A percentile compares a stretch with the other conserved stretches of the same genome.
These are phyloP conservation scores for Mimas tiliae DNA, from an alignment of 2,888 invertebrate species.

Conservation along the genomic window DNA sequence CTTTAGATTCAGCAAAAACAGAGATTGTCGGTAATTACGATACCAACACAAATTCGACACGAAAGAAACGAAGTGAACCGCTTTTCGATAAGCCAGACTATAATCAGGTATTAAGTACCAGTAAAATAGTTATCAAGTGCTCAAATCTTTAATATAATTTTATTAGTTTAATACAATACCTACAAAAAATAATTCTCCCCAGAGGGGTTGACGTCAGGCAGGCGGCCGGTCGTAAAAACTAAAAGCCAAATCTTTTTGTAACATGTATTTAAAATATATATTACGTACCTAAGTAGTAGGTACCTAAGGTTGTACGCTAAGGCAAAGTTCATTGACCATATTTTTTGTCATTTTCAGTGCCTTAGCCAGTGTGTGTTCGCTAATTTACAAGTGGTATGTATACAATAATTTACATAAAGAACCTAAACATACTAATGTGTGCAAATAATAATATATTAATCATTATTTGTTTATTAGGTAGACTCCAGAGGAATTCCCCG, in stretches of 20 bases:
- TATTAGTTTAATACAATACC: no score
- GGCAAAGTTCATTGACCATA: conserved; percentile 18
- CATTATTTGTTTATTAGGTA: conserved; percentile 53
- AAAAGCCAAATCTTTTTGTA: no score
- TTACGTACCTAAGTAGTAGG: no score
- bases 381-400: conserved; percentile 79
- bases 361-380: conserved; percentile 81
- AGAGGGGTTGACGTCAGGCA: no score
- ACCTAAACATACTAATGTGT: background rate
- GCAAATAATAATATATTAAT: conserved; percentile 3
- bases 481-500: conserved; percentile 76
- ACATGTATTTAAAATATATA: no score
- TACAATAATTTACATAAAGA: background rate
- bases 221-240: no score
- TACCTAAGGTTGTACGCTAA: no score
- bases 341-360: conserved; percentile 64
- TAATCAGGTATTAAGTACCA: conserved; percentile 59
- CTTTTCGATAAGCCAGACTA: conserved; percentile 57
- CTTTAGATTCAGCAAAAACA: conserved; percentile 13
- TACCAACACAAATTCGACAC: conserved; percentile 36
- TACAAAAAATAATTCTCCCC: no score
- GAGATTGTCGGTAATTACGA: conserved; percentile 12
- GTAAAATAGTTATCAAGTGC: background rate
- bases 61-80: conserved; percentile 60
- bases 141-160: no score